Evolutionary conservation across 2,113 vertebrate genomes (phyloP), one percentile per base, ranked within the genome.

Genomic region (Columba livia): DNA sequence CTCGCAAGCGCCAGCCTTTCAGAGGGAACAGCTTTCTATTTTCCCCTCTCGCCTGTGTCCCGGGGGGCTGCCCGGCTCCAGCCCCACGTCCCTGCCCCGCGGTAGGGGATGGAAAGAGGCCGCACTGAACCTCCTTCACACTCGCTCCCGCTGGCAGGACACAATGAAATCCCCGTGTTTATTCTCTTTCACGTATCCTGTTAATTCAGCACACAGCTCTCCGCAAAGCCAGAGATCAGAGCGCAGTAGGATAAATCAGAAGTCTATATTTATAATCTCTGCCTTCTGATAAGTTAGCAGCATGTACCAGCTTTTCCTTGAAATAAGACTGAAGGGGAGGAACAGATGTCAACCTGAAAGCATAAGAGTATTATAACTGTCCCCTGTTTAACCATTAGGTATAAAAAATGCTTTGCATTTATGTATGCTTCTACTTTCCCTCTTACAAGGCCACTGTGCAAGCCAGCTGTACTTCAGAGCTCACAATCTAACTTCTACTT

Each of bases 331-430:
- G 81, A 90, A 94, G 51, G 58, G 54, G 48, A 96, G 77, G 36
- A 95, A 91, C 54, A 96, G 77, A 58, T 89, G 92, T 61, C 79
- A 94, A n/a, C 42, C 42, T 81, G 79, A 71, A 77, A 93, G 67
- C 19, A 4, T 32, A 70, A 65, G 40, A 88, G n/a, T 58, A 94
- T 48, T 70, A 6, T 15, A 73, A 81, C 38, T 61, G 65, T 7
- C 67, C 77, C 64, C 64, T 48, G 79, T 71, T 70, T 79, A 85
- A 80, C 44, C 56, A 92, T 44, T 36, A 54, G 50, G 62, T 34
- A 83, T 53, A 69, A 82, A 94, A 62, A 50, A 1, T 3, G 4
- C 56, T 89, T 65, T 21, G 23, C 9, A 36, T 82, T 88, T 81
- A 66, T 38, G 21, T 25, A 38, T 1, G 23, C 25, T 28, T 54